Evolutionary conservation across 2,113 vertebrate genomes (phyloP).

Genomic region (Ardeotis arabs): DNA sequence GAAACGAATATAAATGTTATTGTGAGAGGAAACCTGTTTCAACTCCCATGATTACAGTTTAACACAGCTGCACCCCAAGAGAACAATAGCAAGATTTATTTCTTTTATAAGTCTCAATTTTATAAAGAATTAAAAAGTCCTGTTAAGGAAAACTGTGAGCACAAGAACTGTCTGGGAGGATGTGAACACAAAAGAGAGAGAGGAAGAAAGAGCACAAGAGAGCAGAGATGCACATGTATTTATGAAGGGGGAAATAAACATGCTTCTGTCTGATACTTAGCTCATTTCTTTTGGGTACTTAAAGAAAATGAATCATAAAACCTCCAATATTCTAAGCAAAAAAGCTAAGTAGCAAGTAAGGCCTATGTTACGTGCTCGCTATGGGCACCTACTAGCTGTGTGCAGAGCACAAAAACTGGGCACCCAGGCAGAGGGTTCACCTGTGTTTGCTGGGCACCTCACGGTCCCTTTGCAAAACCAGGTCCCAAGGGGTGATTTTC

Average conservation of each 20-base stretch:
- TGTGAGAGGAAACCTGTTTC: conserved; percentile 66
- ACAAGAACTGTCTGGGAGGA: not conserved
- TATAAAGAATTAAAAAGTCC: conserved; percentile 10
- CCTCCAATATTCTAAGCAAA: not conserved
- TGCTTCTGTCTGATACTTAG: not conserved
- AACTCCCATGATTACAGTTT: conserved; percentile 53
- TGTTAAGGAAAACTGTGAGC: conserved; percentile 26
- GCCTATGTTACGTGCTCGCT: accelerated
- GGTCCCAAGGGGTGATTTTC: not conserved
- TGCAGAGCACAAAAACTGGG: not conserved
- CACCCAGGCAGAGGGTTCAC: not conserved
- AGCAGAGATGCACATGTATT: not conserved
- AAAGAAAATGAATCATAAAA: not conserved
- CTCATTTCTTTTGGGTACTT: not conserved
- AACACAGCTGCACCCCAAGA: conserved; percentile 54
- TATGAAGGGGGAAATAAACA: not conserved
- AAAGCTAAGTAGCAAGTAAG: not conserved
- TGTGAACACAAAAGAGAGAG: not conserved
- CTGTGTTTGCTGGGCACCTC: not conserved
- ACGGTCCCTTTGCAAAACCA: not conserved
- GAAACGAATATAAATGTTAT: conserved; percentile 60
- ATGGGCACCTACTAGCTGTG: not conserved
- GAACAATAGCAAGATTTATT: conserved; percentile 65
- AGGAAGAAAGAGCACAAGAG: not conserved
- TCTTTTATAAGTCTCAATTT: conserved; percentile 64